These are phyloP conservation scores for Andricus quercusramuli DNA, from an alignment of 2,888 invertebrate species.

Conservation along the genomic window DNA sequence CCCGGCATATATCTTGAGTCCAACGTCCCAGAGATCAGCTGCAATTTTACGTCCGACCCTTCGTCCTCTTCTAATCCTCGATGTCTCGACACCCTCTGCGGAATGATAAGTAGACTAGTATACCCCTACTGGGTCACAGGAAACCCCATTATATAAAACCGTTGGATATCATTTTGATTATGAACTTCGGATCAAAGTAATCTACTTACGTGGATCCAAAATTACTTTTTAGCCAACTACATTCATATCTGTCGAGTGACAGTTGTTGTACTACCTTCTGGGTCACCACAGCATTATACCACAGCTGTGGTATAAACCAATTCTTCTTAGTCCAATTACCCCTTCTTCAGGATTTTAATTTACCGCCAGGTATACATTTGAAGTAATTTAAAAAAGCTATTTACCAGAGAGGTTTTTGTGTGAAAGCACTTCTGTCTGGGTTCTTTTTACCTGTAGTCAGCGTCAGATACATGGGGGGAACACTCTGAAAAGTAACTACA, in stretches of 20 bases:
- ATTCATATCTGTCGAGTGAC: too few species aligned
- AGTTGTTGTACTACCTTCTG: too few species aligned
- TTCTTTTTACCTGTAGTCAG: conserved; percentile 22
- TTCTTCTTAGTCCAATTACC: not conserved
- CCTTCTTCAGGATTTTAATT: not conserved
- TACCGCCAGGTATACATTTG: not conserved
- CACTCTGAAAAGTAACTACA: conserved; percentile 39
- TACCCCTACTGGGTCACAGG: too few species aligned
- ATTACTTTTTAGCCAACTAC: too few species aligned
- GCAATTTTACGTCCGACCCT: conserved; percentile 44
- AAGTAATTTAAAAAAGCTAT: conserved; percentile 2
- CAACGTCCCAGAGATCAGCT: conserved; percentile 45
- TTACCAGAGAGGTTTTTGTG: not conserved
- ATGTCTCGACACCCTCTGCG: not conserved
- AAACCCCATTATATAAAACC: too few species aligned
- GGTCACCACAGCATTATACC: too few species aligned
- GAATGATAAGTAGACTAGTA: conserved; percentile 11
- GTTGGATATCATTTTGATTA: too few species aligned
- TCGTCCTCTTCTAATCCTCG: conserved; percentile 24
- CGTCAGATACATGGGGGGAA: conserved; percentile 10
- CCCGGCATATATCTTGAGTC: conserved; percentile 60
- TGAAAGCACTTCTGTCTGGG: not conserved
- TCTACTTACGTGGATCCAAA: too few species aligned
- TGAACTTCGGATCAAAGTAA: too few species aligned
- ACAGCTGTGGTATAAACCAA: not conserved